Evolutionary conservation across 2,888 invertebrate species (phyloP), one percentile per base, ranked within the genome.

Genomic region (Pediacus dermestoides): DNA sequence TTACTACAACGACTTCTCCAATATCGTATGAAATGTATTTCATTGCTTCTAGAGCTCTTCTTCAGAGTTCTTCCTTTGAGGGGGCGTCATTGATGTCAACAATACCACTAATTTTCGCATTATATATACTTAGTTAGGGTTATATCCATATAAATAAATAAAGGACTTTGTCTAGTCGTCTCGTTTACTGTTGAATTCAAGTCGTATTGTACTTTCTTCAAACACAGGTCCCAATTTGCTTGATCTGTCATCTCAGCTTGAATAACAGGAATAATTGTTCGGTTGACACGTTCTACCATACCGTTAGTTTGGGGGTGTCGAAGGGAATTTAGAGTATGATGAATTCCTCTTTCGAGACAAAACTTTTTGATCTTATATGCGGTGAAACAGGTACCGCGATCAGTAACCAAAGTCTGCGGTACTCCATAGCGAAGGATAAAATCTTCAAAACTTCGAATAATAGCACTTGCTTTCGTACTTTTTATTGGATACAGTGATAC

Each of bases 321-420:
- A 8, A 16, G 16, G 2, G 26, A 26, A 9, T n/a, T 34, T 6
- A 34, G 10, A 3, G 34, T 22, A 12, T 34, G 34, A 11, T 34
- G 25, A 2, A 38, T 41, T 16, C 32, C 35, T 3, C 26, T 2
- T 4, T 39, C 52, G 1, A 48, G 48, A 14, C 35, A 28, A 35
- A 35, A 38, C 2, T 2, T 11, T 34, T 22, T 3, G 8, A 39
- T 35, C 3, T 15, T 28, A 7, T 10, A 7, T 4, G 23, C 15
- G 1, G 34, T 43, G 28, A 43, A 46, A 10, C 26, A 31, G 4
- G 27, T 39, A 15, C 42, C 39, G 4, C 53, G 37, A 30, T 58
- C 57, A 25, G 37, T 43, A 4, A 58, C 43, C 8, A 54, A 44
- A 14, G 39, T 34, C 4, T 18, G 16, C 2, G 52, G 53, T 2